A percentile compares a stretch with the other conserved stretches of the same genome.
Evolutionary conservation across 2,888 invertebrate species (phyloP).

Genomic region (Caenorhabditis virilis): DNA sequence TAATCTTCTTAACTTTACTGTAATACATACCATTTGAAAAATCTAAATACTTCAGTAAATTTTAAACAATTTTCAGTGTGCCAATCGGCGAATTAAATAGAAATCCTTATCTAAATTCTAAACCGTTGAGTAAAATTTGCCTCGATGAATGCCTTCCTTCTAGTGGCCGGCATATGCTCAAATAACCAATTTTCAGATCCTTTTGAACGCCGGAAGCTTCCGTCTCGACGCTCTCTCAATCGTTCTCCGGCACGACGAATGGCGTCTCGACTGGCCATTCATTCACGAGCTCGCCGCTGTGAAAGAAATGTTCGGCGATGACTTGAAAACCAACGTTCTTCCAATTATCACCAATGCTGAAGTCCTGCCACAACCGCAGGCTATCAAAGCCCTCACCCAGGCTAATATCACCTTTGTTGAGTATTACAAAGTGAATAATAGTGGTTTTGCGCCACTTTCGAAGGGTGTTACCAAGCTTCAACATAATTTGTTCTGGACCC

Average conservation of each 20-base stretch:
- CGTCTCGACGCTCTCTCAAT: constrained; percentile 62
- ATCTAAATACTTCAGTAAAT: too few species aligned
- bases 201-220: constrained; percentile 53
- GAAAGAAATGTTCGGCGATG: constrained; percentile 61
- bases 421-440: constrained; percentile 63
- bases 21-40: too few species aligned
- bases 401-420: constrained; percentile 62
- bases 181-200: constrained; percentile 36
- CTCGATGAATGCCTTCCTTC: too few species aligned
- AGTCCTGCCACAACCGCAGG: constrained; percentile 60
- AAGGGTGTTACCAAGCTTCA: constrained; percentile 48
- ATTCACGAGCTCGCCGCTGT: constrained; percentile 59
- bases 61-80: too few species aligned
- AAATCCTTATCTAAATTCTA: too few species aligned
- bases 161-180: too few species aligned
- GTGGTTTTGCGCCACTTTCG: constrained; percentile 50
- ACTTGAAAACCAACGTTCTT: constrained; percentile 60
- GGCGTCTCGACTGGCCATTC: constrained; percentile 57
- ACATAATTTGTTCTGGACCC: constrained; percentile 58
- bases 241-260: constrained; percentile 53
- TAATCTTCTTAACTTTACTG: too few species aligned
- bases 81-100: too few species aligned
- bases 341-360: constrained; percentile 61
- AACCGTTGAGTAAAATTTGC: too few species aligned
- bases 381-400: constrained; percentile 53